Conservation (phyloP, 1,140 invertebrate species). For the Anagrus nilaparvatae region DNA sequence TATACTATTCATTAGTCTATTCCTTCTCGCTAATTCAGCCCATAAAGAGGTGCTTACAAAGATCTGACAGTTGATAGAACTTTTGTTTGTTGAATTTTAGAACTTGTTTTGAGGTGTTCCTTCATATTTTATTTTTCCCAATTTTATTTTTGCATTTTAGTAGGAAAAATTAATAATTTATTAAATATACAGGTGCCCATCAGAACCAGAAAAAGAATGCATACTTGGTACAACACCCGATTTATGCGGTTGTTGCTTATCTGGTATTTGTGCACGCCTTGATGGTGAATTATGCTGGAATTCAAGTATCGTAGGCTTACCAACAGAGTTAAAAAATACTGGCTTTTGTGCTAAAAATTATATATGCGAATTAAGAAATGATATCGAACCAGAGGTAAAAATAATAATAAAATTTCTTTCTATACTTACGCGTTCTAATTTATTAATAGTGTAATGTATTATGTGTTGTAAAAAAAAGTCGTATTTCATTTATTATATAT, state of each 20-base stretch:
- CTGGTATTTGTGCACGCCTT: slow-evolving; percentile 42
- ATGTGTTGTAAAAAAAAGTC: too few species aligned
- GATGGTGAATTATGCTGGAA: slow-evolving; percentile 49
- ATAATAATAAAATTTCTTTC: too few species aligned
- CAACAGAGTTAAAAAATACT: slow-evolving; percentile 24
- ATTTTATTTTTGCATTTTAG: slow-evolving; percentile 1
- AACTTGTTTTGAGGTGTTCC: not conserved
- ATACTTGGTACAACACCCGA: slow-evolving; percentile 42
- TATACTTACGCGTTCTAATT: too few species aligned
- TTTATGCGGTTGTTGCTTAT: slow-evolving; percentile 46
- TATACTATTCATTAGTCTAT: too few species aligned
- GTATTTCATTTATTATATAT: too few species aligned
- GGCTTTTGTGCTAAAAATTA: slow-evolving; percentile 33
- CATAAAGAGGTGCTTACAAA: too few species aligned
- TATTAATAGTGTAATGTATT: too few species aligned
- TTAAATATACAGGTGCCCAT: slow-evolving; percentile 24
- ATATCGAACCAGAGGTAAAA: slow-evolving; percentile 31
- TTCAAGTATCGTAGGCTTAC: slow-evolving; percentile 24
- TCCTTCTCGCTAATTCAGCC: too few species aligned
- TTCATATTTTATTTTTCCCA: not conserved
- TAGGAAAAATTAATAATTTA: not conserved
- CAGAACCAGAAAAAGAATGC: slow-evolving; percentile 29
- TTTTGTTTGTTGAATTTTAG: not conserved
- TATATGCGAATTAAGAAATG: slow-evolving; percentile 27
- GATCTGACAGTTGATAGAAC: too few species aligned